These are phyloP conservation scores for Zaprionus nigranus DNA, from an alignment of 1,140 invertebrate genomes.

Conservation along the genomic window DNA sequence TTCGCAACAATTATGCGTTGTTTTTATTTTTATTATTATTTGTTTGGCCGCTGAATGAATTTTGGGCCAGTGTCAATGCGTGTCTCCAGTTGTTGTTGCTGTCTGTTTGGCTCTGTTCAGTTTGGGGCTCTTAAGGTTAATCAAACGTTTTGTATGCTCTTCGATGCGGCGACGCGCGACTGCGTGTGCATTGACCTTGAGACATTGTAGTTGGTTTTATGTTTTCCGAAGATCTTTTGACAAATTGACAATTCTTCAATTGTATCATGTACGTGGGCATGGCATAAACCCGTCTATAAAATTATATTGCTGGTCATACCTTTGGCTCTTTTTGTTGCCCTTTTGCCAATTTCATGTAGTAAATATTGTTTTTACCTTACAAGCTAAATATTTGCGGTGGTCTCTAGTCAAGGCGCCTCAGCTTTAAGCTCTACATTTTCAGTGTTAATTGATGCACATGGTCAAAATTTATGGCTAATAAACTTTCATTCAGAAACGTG, in stretches of 20 bases:
- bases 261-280: constrained; percentile 55
- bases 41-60: constrained; percentile 54
- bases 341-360: constrained; percentile 66
- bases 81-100: constrained; percentile 12
- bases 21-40: constrained; percentile 43
- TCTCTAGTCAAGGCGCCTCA: constrained; percentile 44
- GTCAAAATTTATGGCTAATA: constrained; percentile 13
- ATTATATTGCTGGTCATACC: constrained; percentile 74
- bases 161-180: constrained; percentile 36
- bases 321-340: constrained; percentile 48
- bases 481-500: background rate
- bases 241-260: constrained; percentile 74
- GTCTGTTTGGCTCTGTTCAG: constrained; percentile 45
- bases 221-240: constrained; percentile 44
- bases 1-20: constrained; percentile 73
- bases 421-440: constrained; percentile 5
- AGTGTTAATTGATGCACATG: constrained; percentile 39
- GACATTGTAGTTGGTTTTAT: constrained; percentile 48
- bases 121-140: constrained; percentile 70
- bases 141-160: constrained; percentile 77
- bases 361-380: constrained; percentile 9
- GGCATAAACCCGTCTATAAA: constrained; percentile 43
- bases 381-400: constrained; percentile 31
- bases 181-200: constrained; percentile 68
- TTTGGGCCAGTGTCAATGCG: constrained; percentile 71